Evolutionary conservation across 2,888 invertebrate genomes (phyloP).

Genomic region (Drosophila pegasa): DNA sequence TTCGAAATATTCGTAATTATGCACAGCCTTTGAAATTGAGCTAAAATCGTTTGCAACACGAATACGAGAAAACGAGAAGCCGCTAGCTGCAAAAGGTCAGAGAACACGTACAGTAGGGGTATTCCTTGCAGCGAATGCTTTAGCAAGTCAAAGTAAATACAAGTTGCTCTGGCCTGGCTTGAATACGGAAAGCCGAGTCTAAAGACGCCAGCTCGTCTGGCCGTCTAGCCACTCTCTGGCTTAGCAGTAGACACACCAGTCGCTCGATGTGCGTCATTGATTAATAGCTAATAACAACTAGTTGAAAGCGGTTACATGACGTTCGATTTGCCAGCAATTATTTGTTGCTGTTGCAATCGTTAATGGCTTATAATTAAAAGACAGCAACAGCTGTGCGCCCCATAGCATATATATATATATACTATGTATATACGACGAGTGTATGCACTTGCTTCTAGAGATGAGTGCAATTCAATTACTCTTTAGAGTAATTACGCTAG

Average conservation of each 20-base stretch:
- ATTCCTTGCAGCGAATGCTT: too few species aligned
- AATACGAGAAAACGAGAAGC: constrained; percentile 8
- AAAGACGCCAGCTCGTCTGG: constrained; percentile 49
- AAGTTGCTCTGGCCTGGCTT: background rate
- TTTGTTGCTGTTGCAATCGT: constrained; percentile 48
- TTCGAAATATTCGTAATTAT: constrained; percentile 24
- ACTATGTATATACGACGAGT: background rate
- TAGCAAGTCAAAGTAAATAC: too few species aligned
- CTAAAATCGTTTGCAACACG: constrained; percentile 21
- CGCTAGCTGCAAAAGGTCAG: constrained; percentile 19
- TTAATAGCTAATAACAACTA: constrained; percentile 37
- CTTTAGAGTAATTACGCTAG: too few species aligned
- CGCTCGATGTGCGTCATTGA: constrained; percentile 33
- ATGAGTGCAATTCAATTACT: background rate
- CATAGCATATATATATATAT: too few species aligned
- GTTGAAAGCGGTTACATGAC: constrained; percentile 42
- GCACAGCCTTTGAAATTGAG: constrained; percentile 32
- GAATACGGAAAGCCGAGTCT: constrained; percentile 27
- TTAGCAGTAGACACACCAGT: constrained; percentile 1
- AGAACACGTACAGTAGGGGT: constrained; percentile 39
- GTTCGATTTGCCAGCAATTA: constrained; percentile 51
- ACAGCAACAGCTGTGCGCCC: constrained; percentile 32
- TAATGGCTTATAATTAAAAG: constrained; percentile 52
- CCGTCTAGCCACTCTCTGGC: background rate
- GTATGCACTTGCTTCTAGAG: background rate